These are phyloP conservation scores for Bombus balteatus DNA, from an alignment of 1,140 invertebrate species.

Conservation along the genomic window DNA sequence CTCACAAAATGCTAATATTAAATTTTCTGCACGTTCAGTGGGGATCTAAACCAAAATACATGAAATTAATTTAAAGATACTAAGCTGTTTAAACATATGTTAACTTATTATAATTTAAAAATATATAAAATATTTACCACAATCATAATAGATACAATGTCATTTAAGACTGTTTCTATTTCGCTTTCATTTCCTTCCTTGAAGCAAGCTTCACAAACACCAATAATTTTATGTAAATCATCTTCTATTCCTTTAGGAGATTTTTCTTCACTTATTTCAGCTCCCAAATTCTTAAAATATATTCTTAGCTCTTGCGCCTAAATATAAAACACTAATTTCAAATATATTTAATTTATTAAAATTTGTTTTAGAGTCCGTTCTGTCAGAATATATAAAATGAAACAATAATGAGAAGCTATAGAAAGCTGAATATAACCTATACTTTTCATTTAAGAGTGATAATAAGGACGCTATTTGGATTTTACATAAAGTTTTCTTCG, in stretches of 20 bases:
- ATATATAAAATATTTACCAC: constrained; percentile 85
- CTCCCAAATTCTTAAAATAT: constrained; percentile 95
- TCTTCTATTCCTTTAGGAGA: constrained; percentile 94
- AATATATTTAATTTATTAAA: background rate
- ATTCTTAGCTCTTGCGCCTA: constrained; percentile 94
- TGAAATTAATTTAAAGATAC: constrained; percentile 8
- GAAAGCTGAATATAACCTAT: constrained; percentile 14
- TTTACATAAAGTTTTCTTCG: background rate
- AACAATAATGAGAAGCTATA: constrained; percentile 13
- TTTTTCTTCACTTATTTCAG: constrained; percentile 95
- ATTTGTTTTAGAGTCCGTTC: background rate
- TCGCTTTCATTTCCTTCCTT: constrained; percentile 91
- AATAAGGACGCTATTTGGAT: background rate
- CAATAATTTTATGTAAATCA: constrained; percentile 97
- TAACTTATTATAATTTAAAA: background rate
- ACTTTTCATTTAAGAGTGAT: background rate
- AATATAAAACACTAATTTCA: constrained; percentile 62
- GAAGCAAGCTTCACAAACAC: constrained; percentile 95
- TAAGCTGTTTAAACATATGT: background rate
- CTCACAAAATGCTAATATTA: constrained; percentile 95
- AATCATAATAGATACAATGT: constrained; percentile 96
- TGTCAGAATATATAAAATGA: background rate
- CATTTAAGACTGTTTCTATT: constrained; percentile 92
- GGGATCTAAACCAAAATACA: constrained; percentile 86
- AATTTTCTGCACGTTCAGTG: constrained; percentile 93